A percentile compares a stretch with the other conserved stretches of the same genome.
phyloP scores from a whole-genome alignment of 2,113 vertebrate genomes.

The Perca fluviatilis region DNA sequence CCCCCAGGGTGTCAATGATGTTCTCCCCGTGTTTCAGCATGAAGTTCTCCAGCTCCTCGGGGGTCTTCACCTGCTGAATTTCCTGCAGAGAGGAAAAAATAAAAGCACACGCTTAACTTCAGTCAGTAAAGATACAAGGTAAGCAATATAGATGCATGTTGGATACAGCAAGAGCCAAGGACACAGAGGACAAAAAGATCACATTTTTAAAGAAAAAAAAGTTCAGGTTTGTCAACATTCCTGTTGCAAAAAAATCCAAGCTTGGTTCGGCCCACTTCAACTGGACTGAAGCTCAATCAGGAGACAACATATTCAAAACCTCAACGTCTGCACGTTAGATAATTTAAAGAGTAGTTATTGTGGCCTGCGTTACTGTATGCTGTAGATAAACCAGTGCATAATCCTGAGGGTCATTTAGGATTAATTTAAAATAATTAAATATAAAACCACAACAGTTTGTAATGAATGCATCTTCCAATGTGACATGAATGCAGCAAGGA shows the following conservation, averaged over 20 bases:
- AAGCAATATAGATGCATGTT: too few relatives aligned
- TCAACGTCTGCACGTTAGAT: neutral
- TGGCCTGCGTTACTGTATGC: neutral
- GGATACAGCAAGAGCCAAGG: neutral
- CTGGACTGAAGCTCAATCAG: neutral
- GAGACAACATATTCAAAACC: neutral
- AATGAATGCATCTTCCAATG: neutral
- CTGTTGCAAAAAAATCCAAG: neutral
- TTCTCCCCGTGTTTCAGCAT: slow-evolving; percentile 99
- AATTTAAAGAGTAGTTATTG: neutral
- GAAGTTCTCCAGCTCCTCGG: slow-evolving; percentile 95
- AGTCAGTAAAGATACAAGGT: neutral
- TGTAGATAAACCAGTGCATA: too few relatives aligned
- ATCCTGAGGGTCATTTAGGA: too few relatives aligned
- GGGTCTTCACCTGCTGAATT: slow-evolving; percentile 96
- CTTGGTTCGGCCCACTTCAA: neutral
- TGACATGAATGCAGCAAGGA: neutral
- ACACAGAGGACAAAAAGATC: neutral
- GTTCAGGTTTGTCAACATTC: neutral
- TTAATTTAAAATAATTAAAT: neutral
- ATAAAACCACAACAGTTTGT: neutral
- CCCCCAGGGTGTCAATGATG: slow-evolving; percentile 96
- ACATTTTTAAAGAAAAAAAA: neutral
- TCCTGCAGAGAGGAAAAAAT: slow-evolving; percentile 84
- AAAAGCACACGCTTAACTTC: neutral